Conservation (phyloP, 1,140 invertebrate species). For the Zaprionus lachaisei region DNA sequence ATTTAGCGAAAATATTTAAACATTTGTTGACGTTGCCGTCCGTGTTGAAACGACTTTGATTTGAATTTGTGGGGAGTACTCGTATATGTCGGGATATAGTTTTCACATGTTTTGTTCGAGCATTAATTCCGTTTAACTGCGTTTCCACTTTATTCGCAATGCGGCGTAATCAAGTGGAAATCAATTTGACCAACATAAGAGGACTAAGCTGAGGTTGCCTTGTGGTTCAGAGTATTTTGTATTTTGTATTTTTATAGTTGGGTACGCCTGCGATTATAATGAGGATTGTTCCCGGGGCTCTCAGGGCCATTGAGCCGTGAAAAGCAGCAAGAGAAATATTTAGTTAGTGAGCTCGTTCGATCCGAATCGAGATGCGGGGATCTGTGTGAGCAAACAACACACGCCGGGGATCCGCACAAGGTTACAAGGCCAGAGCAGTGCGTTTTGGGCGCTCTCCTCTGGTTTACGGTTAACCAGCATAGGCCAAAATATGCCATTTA, state of each 20-base stretch:
- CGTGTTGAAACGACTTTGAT: conserved; percentile 17
- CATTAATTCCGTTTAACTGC: conserved; percentile 82
- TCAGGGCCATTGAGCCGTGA: conserved; percentile 71
- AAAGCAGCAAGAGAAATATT: conserved; percentile 32
- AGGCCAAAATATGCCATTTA: conserved; percentile 81
- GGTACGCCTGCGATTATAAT: conserved; percentile 66
- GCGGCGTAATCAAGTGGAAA: conserved; percentile 76
- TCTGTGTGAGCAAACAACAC: conserved; percentile 45
- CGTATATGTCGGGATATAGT: conserved; percentile 66
- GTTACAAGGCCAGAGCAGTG: conserved; percentile 50
- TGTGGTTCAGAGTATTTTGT: conserved; percentile 7
- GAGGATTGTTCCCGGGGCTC: conserved; percentile 56
- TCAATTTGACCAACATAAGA: conserved; percentile 83
- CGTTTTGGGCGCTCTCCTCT: conserved; percentile 19
- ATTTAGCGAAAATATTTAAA: conserved; percentile 44
- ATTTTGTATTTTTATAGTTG: conserved; percentile 21
- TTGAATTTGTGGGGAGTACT: conserved; percentile 16
- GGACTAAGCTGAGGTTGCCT: conserved; percentile 32
- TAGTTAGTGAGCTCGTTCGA: not conserved
- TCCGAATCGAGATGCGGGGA: not conserved
- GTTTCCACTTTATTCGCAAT: conserved; percentile 66
- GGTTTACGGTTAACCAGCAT: conserved; percentile 73
- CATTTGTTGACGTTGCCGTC: conserved; percentile 51
- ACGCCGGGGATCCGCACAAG: conserved; percentile 56
- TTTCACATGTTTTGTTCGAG: conserved; percentile 81